These are phyloP conservation scores for Petrocephalus microphthalmus DNA, from an alignment of 2,113 vertebrate species.

Conservation along the genomic window DNA sequence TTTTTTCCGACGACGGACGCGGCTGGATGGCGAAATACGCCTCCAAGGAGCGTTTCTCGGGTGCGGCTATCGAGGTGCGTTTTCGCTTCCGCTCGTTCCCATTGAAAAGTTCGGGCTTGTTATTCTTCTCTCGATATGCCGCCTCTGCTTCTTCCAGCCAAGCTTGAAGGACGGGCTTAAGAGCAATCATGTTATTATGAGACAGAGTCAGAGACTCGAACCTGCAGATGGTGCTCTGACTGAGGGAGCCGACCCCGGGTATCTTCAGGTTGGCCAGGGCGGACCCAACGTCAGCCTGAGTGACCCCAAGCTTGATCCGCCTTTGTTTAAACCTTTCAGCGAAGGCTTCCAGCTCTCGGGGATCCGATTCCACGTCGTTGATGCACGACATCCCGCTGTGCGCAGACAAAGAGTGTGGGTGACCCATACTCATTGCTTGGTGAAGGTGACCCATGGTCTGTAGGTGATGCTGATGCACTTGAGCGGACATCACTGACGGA, in stretches of 20 bases:
- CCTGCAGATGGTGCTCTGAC: constrained; percentile 93
- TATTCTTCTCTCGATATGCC: constrained; percentile 73
- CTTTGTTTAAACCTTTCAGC: constrained; percentile 86
- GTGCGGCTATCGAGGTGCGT: constrained; percentile 86
- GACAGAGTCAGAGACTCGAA: constrained; percentile 90
- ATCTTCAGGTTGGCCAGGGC: constrained; percentile 86
- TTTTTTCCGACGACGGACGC: constrained; percentile 84
- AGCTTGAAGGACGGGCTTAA: constrained; percentile 83
- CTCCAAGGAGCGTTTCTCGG: constrained; percentile 86
- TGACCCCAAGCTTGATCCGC: constrained; percentile 84
- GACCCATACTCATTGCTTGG: constrained; percentile 78
- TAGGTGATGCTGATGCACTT: constrained; percentile 66
- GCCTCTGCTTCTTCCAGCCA: constrained; percentile 90
- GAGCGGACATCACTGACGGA: constrained; percentile 66
- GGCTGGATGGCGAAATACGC: constrained; percentile 90
- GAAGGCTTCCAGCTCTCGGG: constrained; percentile 86
- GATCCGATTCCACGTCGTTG: constrained; percentile 82
- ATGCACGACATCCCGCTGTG: constrained; percentile 74
- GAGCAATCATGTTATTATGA: constrained; percentile 92
- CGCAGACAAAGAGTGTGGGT: constrained; percentile 69
- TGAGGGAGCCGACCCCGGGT: constrained; percentile 84
- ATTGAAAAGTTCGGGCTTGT: constrained; percentile 74
- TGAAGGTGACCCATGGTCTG: constrained; percentile 78
- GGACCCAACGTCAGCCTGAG: constrained; percentile 83
- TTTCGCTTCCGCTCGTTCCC: constrained; percentile 77